phyloP scores from a whole-genome alignment of 2,797 vertebrate genomes.

The Furcifer pardalis region DNA sequence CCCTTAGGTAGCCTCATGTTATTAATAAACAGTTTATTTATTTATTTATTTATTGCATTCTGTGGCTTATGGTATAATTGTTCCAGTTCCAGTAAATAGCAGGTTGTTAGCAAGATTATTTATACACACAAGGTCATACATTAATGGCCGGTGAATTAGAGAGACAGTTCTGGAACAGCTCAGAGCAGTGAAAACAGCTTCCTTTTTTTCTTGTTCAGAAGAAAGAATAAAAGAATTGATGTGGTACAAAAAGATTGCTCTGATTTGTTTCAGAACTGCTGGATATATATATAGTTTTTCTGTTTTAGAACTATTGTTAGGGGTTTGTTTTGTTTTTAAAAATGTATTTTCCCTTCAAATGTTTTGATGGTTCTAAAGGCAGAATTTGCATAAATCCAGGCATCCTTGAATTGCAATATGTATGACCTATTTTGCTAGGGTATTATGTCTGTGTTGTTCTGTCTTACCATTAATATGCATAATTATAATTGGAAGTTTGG shows the following conservation, averaged over 20 bases:
- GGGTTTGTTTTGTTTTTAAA: neutral
- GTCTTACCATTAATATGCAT: conserved; percentile 33
- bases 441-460: conserved; percentile 28
- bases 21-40: neutral
- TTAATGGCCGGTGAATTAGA: neutral
- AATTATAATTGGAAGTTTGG: conserved; percentile 39
- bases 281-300: conserved; percentile 14
- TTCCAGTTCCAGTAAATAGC: neutral
- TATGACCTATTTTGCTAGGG: conserved; percentile 28
- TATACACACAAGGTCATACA: neutral
- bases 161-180: neutral
- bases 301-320: neutral
- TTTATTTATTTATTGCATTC: neutral
- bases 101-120: neutral
- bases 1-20: neutral
- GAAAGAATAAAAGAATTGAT: neutral
- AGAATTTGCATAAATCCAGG: conserved; percentile 35
- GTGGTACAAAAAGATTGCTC: neutral
- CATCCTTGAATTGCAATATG: neutral
- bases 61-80: neutral
- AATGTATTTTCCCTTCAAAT: conserved; percentile 33
- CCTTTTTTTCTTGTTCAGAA: neutral
- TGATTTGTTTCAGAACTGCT: conserved; percentile 1
- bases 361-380: conserved; percentile 30
- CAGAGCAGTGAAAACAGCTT: neutral